A percentile compares a stretch with the other conserved stretches of the same genome.
Conservation (phyloP, 2,888 invertebrate species). For the Dynastes hyllus region DNA sequence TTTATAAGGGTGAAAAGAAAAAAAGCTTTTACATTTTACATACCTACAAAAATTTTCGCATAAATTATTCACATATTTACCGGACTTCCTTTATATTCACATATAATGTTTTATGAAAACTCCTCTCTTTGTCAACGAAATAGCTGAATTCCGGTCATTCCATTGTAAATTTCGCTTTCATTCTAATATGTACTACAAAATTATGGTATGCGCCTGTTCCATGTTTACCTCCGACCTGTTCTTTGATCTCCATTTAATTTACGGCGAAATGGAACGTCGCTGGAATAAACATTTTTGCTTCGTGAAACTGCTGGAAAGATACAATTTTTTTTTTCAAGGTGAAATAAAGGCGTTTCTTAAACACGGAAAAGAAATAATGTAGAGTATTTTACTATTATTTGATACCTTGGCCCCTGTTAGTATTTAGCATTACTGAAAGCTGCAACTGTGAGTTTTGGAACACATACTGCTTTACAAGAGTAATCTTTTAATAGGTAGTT, state of each 20-base stretch:
- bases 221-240: background rate
- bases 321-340: too few species aligned
- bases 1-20: too few species aligned
- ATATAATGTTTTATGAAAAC: background rate
- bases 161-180: background rate
- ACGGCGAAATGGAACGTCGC: background rate
- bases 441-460: too few species aligned
- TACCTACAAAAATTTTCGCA: background rate
- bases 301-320: too few species aligned
- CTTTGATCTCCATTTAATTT: conserved; percentile 32
- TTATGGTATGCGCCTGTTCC: background rate
- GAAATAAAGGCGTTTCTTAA: too few species aligned
- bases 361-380: too few species aligned
- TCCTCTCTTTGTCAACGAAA: background rate
- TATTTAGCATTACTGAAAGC: too few species aligned
- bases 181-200: background rate
- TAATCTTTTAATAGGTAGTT: too few species aligned
- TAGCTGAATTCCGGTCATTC: background rate
- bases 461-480: too few species aligned
- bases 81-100: background rate
- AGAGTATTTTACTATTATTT: too few species aligned
- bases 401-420: too few species aligned
- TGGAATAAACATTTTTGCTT: conserved; percentile 9
- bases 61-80: background rate
- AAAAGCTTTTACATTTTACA: too few species aligned